Evolutionary conservation across 2,797 vertebrate species (phyloP).

Genomic region (Clarias fuscus): DNA sequence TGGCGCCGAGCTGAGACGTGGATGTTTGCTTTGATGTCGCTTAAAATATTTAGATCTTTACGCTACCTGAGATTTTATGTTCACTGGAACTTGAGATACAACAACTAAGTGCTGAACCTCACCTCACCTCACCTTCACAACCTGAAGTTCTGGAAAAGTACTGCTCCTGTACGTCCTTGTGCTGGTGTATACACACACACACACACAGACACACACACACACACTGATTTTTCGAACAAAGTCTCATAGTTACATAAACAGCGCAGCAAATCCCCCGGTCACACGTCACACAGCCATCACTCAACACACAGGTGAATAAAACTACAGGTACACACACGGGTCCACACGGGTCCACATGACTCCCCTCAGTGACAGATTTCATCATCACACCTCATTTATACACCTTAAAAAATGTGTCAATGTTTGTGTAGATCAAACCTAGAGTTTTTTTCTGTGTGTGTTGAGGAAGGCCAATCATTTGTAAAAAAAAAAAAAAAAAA

Average conservation of each 20-base stretch:
- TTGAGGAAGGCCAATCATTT: no score
- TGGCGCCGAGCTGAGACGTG: neutral
- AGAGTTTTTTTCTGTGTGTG: no score
- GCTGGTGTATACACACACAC: neutral
- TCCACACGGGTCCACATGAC: neutral
- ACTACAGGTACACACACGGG: neutral
- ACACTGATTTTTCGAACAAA: neutral
- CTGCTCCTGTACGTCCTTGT: neutral
- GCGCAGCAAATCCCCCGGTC: neutral
- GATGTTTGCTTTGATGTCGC: neutral
- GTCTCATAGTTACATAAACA: neutral
- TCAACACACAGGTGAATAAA: neutral
- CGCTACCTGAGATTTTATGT: neutral
- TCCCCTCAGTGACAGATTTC: neutral
- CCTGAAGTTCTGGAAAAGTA: neutral
- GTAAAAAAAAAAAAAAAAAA: no score
- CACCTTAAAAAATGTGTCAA: neutral
- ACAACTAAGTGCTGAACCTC: neutral
- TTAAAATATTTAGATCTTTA: neutral
- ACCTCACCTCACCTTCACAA: neutral
- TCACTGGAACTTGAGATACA: neutral
- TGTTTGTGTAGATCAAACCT: neutral
- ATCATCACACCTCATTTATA: neutral
- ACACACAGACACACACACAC: neutral
- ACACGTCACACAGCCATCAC: no score